Conservation (phyloP, 2,113 vertebrate species). For the Cinclus mexicanus region DNA sequence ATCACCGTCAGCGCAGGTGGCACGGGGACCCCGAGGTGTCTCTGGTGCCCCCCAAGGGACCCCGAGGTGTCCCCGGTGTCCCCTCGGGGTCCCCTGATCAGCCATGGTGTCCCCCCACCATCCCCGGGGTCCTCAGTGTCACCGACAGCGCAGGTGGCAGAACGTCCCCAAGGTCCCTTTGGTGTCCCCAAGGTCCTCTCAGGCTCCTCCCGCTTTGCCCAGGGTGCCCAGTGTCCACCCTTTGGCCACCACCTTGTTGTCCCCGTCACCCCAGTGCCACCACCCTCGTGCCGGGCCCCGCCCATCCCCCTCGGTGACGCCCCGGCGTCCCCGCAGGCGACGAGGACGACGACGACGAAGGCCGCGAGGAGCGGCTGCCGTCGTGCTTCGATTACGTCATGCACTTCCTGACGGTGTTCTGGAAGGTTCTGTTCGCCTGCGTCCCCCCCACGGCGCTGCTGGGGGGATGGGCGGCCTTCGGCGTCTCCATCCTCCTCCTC, state of each 20-base stretch:
- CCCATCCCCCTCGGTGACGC: too few relatives aligned
- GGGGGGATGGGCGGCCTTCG: neutral
- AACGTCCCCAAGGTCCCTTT: too few relatives aligned
- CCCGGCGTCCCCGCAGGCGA: neutral
- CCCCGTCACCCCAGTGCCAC: neutral
- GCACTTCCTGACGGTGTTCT: neutral
- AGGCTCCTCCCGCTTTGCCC: too few relatives aligned
- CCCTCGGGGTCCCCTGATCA: too few relatives aligned
- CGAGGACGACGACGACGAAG: neutral
- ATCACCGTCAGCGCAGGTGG: conserved; percentile 93
- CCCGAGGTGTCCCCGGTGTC: too few relatives aligned
- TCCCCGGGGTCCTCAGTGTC: neutral
- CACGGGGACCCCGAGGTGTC: neutral
- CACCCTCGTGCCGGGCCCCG: neutral
- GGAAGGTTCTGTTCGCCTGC: conserved; percentile 1
- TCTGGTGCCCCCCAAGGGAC: too few relatives aligned
- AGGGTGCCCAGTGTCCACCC: neutral
- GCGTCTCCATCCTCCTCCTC: neutral
- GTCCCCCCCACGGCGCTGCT: neutral
- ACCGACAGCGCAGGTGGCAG: too few relatives aligned
- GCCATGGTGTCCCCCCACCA: neutral
- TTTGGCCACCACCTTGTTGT: neutral
- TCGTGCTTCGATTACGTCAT: neutral
- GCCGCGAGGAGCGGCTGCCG: neutral
- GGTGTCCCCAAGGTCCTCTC: too few relatives aligned